phyloP scores from a whole-genome alignment of 2,797 vertebrate species.

The Thripadectes ignobilis region DNA sequence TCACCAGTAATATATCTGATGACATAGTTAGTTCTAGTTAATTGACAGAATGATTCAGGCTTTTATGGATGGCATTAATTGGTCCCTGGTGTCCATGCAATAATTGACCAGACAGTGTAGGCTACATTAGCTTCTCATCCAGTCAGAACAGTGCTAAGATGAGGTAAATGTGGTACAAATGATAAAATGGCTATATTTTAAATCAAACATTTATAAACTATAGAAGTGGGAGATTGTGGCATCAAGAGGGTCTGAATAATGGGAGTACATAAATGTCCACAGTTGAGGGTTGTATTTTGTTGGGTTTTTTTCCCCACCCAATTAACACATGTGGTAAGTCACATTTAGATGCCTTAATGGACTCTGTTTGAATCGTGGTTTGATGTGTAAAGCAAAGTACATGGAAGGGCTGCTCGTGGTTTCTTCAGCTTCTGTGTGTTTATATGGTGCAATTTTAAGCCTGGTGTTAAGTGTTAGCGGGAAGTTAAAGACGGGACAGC shows the following conservation, averaged over 20 bases:
- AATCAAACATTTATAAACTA: conserved; percentile 80
- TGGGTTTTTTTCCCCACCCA: not conserved
- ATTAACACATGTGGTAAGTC: conserved; percentile 70
- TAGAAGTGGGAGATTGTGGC: conserved; percentile 59
- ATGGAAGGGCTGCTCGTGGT: not conserved
- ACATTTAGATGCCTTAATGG: conserved; percentile 68
- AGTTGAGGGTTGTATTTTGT: not conserved
- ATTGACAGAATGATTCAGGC: conserved; percentile 98
- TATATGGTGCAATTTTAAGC: not conserved
- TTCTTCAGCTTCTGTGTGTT: conserved; percentile 23
- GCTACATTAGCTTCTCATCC: conserved; percentile 81
- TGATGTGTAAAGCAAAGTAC: conserved; percentile 55
- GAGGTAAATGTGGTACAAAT: conserved; percentile 83
- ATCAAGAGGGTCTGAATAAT: conserved; percentile 70
- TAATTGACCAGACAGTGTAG: conserved; percentile 84
- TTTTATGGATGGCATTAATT: conserved; percentile 94
- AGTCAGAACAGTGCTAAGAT: conserved; percentile 78
- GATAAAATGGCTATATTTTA: conserved; percentile 88
- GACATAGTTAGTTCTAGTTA: conserved; percentile 95
- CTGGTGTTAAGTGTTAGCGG: not conserved
- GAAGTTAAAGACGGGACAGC: not conserved
- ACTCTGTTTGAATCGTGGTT: conserved; percentile 47
- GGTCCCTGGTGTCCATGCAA: conserved; percentile 89
- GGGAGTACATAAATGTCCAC: conserved; percentile 68
- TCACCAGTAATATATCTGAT: conserved; percentile 94